Evolutionary conservation across 2,797 vertebrate species (phyloP), one percentile per base, ranked within the genome.

Genomic region (Masticophis lateralis): DNA sequence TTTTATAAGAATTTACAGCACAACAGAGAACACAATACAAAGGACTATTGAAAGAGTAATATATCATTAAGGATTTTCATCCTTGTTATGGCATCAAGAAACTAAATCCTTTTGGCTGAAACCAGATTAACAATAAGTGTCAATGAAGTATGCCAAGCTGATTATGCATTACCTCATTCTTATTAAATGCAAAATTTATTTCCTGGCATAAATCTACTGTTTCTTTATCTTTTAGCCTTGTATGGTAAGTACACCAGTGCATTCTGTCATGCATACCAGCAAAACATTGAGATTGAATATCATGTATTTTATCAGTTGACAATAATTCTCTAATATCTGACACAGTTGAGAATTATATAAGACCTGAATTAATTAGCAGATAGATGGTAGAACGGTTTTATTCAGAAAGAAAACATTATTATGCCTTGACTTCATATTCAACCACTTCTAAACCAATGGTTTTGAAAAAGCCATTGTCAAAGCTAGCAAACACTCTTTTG

Each of bases 341-440:
- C 79, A 86, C 0, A 59, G 2, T 28, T 94, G 89, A 90, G 95
- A 93, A 93, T 90, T 92, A 10, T 53, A 12, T 43, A 86, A 89
- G 13, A 83, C 53, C 74, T 95, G 37, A 51, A 92, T 92, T 93
- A 10, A 32, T 63, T 10, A 2, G 89, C 88, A 92, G 51, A 59
- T 59, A 69, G 63, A 92, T 0, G 1, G 56, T 95, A 94, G 92
- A 92, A 13, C 91, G 93, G 10, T 90, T 94, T 5, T 47, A 93
- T 93, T 57, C 89, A 94, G 53, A 56, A 91, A 87, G 63, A 92
- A 95, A 95, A 92, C 90, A 88, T 92, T 88, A 61, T n/a, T 93
- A 11, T 92, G 93, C 25, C 37, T 95, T 53, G 60, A 55, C 32
- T 96, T 32, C 13, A 51, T 89, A 53, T 90, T 47, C n/a, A 92